These are phyloP conservation scores for Choloepus hoffmanni DNA, from an alignment of 2,113 vertebrate species.

Conservation along the genomic window DNA sequence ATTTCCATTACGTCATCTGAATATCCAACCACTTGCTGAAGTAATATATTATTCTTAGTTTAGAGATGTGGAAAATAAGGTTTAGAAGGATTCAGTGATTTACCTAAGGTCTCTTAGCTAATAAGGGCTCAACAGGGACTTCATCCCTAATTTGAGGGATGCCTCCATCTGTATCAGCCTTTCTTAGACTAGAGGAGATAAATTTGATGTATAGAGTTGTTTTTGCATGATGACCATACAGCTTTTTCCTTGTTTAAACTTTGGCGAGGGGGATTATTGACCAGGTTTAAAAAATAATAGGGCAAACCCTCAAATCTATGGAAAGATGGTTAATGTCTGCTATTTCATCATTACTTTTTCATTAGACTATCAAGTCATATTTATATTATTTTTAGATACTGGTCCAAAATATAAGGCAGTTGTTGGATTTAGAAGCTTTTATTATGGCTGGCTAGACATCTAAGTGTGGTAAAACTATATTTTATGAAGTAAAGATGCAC, in stretches of 20 bases:
- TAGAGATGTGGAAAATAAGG: neutral
- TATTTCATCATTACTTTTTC: neutral
- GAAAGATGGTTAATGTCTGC: neutral
- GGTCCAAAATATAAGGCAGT: neutral
- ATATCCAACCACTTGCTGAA: neutral
- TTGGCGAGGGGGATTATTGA: neutral
- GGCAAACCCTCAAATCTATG: neutral
- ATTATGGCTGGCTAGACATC: neutral
- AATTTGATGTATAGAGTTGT: neutral
- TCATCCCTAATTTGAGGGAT: neutral
- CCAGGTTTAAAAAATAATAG: neutral
- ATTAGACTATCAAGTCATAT: neutral
- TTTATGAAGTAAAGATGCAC: neutral
- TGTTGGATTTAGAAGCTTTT: neutral
- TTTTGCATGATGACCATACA: neutral
- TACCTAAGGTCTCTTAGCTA: neutral
- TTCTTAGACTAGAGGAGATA: neutral
- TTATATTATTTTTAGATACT: neutral
- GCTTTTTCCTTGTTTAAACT: neutral
- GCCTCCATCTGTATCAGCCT: neutral
- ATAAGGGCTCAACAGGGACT: neutral
- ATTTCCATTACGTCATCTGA: neutral
- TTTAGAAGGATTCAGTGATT: neutral
- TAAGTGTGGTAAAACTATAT: neutral
- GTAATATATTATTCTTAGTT: neutral